Evolutionary conservation across 2,113 vertebrate genomes (phyloP), one percentile per base, ranked within the genome.

Genomic region (Eidolon helvum): DNA sequence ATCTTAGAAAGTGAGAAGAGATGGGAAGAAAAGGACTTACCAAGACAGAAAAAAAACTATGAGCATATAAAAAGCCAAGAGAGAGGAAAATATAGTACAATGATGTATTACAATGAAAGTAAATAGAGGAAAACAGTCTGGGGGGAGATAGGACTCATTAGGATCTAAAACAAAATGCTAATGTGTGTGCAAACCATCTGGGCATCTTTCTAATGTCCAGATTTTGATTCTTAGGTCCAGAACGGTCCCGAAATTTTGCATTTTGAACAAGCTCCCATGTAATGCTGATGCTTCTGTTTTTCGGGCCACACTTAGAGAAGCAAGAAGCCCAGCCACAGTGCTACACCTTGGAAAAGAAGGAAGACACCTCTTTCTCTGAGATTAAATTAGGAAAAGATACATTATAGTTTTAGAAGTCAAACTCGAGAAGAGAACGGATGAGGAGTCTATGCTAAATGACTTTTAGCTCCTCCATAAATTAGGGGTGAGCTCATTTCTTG

Each of bases 401-500:
- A 3, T 7, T 19, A 28, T 19, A 7, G 15, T 24, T 11, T 2
- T 45, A 43, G 59, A 94, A 50, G 87, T 50, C 40, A 40, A 66
- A 71, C 19, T 33, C 1, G 18, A 55, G 72, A 86, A 26, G 15
- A 78, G 69, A 72, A n/a, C 6, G 50, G 63, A 28, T 33, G 66
- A 85, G 22, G n/a, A 43, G 12, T 61, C 55, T 43, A 28, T 78
- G 88, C 48, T 66, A 66, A 72, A 5, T 38, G 77, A 66, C 57
- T 48, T 83, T 84, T 30, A 24, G 65, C 40, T 65, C n/a, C 21
- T 82, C 28, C 78, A 4, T 59, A 35, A 87, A 78, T 15, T 4
- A 40, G 38, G 11, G 30, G 61, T 92, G 91, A 97, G 93, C 86
- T 97, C 94, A 95, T 88, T 38, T 83, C 30, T 38, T 86, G 86